phyloP scores from a whole-genome alignment of 1,140 invertebrate genomes.

The Cheumatopsyche charites region DNA sequence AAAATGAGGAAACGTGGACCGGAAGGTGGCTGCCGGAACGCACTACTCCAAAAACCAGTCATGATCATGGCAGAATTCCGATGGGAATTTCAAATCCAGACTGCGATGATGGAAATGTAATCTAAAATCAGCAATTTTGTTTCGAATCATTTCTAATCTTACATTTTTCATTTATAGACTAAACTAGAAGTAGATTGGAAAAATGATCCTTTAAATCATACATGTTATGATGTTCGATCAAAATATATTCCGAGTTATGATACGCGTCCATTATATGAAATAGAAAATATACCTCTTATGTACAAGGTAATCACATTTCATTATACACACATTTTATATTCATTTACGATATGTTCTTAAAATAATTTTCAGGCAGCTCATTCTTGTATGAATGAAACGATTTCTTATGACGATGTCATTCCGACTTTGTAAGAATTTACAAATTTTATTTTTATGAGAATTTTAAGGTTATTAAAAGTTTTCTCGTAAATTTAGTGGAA shows the following conservation, averaged over 20 bases:
- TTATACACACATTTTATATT: constrained; percentile 31
- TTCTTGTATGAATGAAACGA: constrained; percentile 72
- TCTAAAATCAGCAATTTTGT: constrained; percentile 35
- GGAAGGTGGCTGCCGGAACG: constrained; percentile 59
- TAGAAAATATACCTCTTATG: constrained; percentile 64
- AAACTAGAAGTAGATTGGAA: constrained; percentile 76
- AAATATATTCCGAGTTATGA: constrained; percentile 58
- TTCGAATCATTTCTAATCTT: constrained; percentile 19
- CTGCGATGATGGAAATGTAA: constrained; percentile 77
- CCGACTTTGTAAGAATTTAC: constrained; percentile 67
- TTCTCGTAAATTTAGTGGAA: constrained; percentile 65
- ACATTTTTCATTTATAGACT: constrained; percentile 58
- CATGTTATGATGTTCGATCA: constrained; percentile 65
- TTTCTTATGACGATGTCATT: constrained; percentile 68
- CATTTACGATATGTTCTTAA: no score
- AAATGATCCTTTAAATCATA: constrained; percentile 67
- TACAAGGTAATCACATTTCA: constrained; percentile 63
- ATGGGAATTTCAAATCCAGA: constrained; percentile 63
- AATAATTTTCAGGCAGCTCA: constrained; percentile 65
- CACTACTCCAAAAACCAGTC: neutral
- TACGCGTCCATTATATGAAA: constrained; percentile 62
- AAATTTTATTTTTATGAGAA: constrained; percentile 6
- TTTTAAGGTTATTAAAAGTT: no score
- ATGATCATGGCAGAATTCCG: constrained; percentile 52
- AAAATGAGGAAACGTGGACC: constrained; percentile 51